Evolutionary conservation across 2,113 vertebrate species (phyloP).

Genomic region (Myiozetetes cayanensis): DNA sequence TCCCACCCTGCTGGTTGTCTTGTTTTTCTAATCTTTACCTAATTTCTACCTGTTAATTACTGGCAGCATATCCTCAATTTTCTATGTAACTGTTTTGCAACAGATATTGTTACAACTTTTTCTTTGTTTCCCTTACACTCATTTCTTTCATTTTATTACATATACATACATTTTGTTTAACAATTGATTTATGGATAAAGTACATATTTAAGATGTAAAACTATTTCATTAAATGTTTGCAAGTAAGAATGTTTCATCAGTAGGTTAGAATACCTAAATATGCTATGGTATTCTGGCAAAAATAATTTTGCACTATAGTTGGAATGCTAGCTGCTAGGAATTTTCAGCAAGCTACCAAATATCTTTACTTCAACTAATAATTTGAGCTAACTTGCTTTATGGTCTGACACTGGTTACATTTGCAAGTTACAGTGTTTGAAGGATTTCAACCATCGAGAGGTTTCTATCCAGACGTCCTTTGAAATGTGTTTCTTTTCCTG

Average conservation of each 20-base stretch:
- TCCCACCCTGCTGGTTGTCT: not conserved
- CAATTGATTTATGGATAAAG: not conserved
- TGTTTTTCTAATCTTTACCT: not conserved
- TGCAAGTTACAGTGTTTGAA: not conserved
- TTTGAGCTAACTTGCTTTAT: not conserved
- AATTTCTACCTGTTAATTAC: not conserved
- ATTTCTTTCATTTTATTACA: not conserved
- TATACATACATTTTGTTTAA: not conserved
- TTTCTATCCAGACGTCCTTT: not conserved
- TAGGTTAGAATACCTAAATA: not conserved
- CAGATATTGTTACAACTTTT: not conserved
- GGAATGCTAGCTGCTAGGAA: not conserved
- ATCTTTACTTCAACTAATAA: not conserved
- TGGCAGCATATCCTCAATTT: accelerated
- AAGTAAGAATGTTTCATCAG: not conserved
- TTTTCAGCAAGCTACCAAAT: not conserved
- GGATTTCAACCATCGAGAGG: not conserved
- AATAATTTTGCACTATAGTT: not conserved
- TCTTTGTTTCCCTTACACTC: not conserved
- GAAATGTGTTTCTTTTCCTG: not conserved
- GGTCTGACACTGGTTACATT: not conserved
- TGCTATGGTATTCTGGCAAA: not conserved
- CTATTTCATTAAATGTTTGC: not conserved
- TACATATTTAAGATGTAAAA: not conserved
- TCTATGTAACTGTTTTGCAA: not conserved